Percentiles rank a stretch among this genome's conserved stretches.
phyloP scores from a whole-genome alignment of 2,113 vertebrate genomes.

The Ciconia maguari region DNA sequence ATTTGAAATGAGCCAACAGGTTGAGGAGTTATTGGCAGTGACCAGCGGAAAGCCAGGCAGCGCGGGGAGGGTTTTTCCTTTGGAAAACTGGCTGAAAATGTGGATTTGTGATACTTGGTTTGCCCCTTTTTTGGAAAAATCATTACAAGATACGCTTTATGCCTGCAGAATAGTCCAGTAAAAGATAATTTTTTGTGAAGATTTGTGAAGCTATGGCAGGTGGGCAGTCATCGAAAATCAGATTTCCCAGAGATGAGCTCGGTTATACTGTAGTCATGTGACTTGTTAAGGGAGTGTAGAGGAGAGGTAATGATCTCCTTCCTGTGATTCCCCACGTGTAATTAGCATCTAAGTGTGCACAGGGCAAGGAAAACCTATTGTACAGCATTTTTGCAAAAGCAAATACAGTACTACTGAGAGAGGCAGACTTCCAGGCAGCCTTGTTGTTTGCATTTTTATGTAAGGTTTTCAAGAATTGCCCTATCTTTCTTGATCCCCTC shows the following conservation, averaged over 20 bases:
- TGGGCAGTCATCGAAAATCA: background rate
- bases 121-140: background rate
- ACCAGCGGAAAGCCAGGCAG: background rate
- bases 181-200: background rate
- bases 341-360: background rate
- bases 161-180: background rate
- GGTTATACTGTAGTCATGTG: background rate
- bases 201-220: background rate
- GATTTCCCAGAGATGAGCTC: background rate
- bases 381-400: background rate
- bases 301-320: background rate
- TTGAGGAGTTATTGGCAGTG: background rate
- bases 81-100: background rate
- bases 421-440: background rate
- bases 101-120: background rate
- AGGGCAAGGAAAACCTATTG: background rate
- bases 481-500: background rate
- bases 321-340: background rate
- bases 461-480: background rate
- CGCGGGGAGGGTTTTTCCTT: accelerated
- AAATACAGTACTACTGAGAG: background rate
- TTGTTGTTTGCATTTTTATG: background rate
- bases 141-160: accelerated
- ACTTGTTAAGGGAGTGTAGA: background rate
- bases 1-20: background rate